A percentile compares a stretch with the other conserved stretches of the same genome.
These are phyloP conservation scores for Zootermopsis nevadensis DNA, from an alignment of 2,888 invertebrate genomes.

Conservation along the genomic window DNA sequence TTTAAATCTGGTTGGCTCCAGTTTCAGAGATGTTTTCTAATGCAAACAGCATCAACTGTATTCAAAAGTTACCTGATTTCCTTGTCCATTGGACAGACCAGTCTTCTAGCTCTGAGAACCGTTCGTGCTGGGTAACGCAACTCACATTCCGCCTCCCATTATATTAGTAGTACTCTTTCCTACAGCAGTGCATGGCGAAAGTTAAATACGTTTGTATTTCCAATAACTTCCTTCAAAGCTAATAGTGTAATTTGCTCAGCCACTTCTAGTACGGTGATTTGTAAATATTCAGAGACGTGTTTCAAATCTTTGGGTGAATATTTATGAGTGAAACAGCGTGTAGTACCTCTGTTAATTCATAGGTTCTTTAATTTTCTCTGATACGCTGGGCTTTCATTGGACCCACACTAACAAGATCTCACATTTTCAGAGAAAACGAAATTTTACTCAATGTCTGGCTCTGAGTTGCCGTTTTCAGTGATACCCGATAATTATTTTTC, in stretches of 20 bases:
- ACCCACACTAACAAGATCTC: not conserved
- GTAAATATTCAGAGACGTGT: not conserved
- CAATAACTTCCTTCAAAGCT: not conserved
- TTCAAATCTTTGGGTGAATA: not conserved
- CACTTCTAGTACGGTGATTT: not conserved
- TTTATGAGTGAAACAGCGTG: not conserved
- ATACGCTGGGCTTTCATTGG: not conserved
- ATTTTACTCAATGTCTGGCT: conserved; percentile 22
- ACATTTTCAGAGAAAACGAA: not conserved
- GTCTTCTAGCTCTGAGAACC: conserved; percentile 1
- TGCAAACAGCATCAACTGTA: too few species aligned
- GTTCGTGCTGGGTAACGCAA: not conserved
- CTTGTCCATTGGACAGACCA: too few species aligned
- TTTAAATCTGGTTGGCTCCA: too few species aligned
- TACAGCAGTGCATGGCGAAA: not conserved
- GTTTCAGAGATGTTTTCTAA: too few species aligned
- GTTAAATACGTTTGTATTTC: not conserved
- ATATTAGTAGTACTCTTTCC: not conserved
- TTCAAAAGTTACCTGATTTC: too few species aligned
- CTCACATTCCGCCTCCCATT: not conserved
- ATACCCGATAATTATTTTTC: not conserved
- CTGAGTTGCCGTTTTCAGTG: not conserved
- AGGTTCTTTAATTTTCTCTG: not conserved
- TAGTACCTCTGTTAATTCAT: not conserved
- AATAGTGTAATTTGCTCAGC: not conserved